Percentiles rank a stretch among this genome's conserved stretches.
Evolutionary conservation across 2,888 invertebrate genomes (phyloP).

Genomic region (Muscina levida): DNA sequence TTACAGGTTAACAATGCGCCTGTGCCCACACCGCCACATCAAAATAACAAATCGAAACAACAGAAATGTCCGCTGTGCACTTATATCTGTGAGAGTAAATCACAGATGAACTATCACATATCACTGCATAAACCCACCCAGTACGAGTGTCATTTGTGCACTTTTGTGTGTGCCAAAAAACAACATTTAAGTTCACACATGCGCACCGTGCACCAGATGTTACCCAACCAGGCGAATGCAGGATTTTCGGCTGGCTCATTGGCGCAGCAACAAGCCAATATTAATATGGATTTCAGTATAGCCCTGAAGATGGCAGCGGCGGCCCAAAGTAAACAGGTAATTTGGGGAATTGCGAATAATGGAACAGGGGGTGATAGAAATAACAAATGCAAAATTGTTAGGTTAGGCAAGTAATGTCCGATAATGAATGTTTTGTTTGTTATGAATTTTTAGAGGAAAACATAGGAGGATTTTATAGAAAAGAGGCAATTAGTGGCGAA

Average conservation of each 20-base stretch:
- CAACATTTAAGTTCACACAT: conserved; percentile 92
- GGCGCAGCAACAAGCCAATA: conserved; percentile 59
- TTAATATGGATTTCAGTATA: conserved; percentile 71
- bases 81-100: conserved; percentile 91
- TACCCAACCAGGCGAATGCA: conserved; percentile 68
- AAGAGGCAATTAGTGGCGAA: too few species aligned
- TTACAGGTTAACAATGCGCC: conserved; percentile 21
- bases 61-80: conserved; percentile 91
- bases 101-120: conserved; percentile 92
- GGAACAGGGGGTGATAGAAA: too few species aligned
- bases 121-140: conserved; percentile 85
- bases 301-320: conserved; percentile 74
- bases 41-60: conserved; percentile 81
- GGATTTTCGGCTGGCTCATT: conserved; percentile 42
- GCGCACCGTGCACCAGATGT: conserved; percentile 81
- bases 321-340: conserved; percentile 75
- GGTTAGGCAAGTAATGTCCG: neutral
- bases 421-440: neutral
- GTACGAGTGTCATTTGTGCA: conserved; percentile 89
- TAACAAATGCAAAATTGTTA: too few species aligned
- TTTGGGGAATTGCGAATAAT: too few species aligned
- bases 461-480: too few species aligned
- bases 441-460: too few species aligned
- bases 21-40: conserved; percentile 60
- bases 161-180: conserved; percentile 90